Conservation (phyloP, 2,888 invertebrate genomes). For the Tachina fera region DNA sequence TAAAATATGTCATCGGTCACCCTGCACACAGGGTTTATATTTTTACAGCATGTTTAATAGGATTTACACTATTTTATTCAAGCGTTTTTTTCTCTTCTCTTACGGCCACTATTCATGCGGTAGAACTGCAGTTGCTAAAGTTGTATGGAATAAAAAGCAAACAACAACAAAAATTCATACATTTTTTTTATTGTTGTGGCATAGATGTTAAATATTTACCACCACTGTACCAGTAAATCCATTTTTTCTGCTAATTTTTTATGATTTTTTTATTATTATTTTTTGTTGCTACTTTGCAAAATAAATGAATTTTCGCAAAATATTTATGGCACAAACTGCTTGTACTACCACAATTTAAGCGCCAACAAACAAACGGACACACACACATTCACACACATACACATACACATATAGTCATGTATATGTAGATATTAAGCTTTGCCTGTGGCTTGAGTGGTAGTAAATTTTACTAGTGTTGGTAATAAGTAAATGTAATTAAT, state of each 20-base stretch:
- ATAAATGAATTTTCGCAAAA: constrained; percentile 59
- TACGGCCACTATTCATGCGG: constrained; percentile 14
- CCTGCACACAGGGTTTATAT: constrained; percentile 64
- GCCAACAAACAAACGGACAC: not conserved
- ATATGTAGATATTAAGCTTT: constrained; percentile 8
- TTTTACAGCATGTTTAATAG: constrained; percentile 69
- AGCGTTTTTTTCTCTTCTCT: constrained; percentile 43
- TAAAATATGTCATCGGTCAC: too few species aligned
- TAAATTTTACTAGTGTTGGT: constrained; percentile 50
- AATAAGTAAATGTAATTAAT: constrained; percentile 70
- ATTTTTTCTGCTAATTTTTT: constrained; percentile 20
- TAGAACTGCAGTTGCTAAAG: constrained; percentile 5
- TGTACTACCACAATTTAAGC: constrained; percentile 24
- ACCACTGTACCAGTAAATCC: constrained; percentile 24
- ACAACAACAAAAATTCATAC: constrained; percentile 14
- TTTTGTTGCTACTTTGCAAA: constrained; percentile 32
- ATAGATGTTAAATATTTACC: constrained; percentile 69
- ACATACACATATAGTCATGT: not conserved
- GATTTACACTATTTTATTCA: constrained; percentile 69
- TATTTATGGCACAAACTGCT: constrained; percentile 58
- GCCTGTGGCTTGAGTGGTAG: constrained; percentile 20
- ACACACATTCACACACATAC: not conserved
- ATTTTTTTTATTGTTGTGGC: constrained; percentile 51
- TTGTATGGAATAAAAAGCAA: constrained; percentile 22
- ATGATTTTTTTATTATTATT: constrained; percentile 7